phyloP scores from a whole-genome alignment of 2,113 vertebrate species.

The Seriola aureovittata region DNA sequence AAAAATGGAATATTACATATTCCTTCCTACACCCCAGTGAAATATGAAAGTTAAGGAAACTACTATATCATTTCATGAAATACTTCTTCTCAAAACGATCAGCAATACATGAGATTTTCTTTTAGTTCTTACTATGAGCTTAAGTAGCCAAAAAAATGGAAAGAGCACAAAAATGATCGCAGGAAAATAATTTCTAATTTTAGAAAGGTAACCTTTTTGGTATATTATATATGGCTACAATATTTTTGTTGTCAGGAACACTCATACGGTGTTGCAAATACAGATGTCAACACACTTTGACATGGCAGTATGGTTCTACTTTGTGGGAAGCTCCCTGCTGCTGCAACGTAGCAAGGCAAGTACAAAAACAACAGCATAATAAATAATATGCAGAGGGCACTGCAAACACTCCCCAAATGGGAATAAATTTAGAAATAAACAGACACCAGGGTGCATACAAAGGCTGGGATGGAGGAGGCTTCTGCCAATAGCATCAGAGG shows the following conservation, averaged over 20 bases:
- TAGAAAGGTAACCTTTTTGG: constrained; percentile 33
- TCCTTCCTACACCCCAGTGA: neutral
- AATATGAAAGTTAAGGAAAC: neutral
- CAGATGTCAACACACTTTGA: constrained; percentile 19
- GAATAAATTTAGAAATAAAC: constrained; percentile 42
- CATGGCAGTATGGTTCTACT: neutral
- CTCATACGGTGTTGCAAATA: constrained; percentile 11
- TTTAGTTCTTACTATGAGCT: neutral
- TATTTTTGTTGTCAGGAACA: constrained; percentile 29
- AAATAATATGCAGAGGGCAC: constrained; percentile 35
- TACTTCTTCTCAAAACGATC: neutral
- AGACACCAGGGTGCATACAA: constrained; percentile 24
- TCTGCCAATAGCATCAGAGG: constrained; percentile 10
- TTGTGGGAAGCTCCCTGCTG: constrained; percentile 31
- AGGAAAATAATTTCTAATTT: constrained; percentile 8
- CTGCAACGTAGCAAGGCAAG: constrained; percentile 18
- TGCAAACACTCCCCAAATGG: constrained; percentile 36
- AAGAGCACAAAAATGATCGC: neutral
- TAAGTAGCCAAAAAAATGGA: neutral
- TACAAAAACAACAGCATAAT: constrained; percentile 42
- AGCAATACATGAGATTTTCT: too few relatives aligned
- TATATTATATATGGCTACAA: neutral
- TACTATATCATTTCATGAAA: neutral
- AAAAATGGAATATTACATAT: neutral
- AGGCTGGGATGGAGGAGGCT: neutral